Evolutionary conservation across 2,888 invertebrate genomes (phyloP), one percentile per base, ranked within the genome.

Genomic region (Ashinkailepas kermadecensis): DNA sequence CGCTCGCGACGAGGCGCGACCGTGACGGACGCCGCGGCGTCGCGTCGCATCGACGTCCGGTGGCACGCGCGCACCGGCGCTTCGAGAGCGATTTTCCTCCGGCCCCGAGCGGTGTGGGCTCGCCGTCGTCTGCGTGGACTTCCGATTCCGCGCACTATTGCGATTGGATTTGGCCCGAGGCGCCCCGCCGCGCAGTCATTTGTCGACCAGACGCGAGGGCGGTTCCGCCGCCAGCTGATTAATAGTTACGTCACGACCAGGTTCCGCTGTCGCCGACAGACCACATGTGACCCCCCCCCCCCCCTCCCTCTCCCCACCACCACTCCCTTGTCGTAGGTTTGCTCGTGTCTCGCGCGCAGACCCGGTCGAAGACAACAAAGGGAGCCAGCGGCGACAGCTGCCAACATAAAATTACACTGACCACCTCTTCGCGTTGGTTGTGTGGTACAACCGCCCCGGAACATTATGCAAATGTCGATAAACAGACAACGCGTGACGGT

Each of bases 401-500:
- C 13, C 62, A 62, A 7, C 62, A 62, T 18, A 12, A 62, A 62
- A 62, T 18, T 62, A 18, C 62, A 62, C 15, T 18, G 18, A 18
- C 62, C 62, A 18, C 62, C 13, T 62, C 18, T 8, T 18, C 62
- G 62, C 62, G 62, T 39, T 39, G 62, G 18, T 18, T 62, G 25
- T 67, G 25, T 39, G 39, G 39, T 67, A 25, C 67, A 67, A n/a
- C 25, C 67, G n/a, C 23, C 25, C 23, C 67, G 67, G 67, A 25
- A 25, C 9, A 25, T 67, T 67, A 67, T 67, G 67, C 12, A 67
- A 67, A 67, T 67, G 67, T 25, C 67, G 67, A 67, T 67, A 67
- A 67, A 67, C 67, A 67, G 67, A 67, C 25, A 67, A 67, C 67
- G 67, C 25, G 25, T 67, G 13, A 6, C 62, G 15, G 39, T n/a